Percentiles rank a stretch among this genome's conserved stretches.
Evolutionary conservation across 37 sponge, comb jelly and placozoan species (phyloP).

Genomic region (Geodia barretti): DNA sequence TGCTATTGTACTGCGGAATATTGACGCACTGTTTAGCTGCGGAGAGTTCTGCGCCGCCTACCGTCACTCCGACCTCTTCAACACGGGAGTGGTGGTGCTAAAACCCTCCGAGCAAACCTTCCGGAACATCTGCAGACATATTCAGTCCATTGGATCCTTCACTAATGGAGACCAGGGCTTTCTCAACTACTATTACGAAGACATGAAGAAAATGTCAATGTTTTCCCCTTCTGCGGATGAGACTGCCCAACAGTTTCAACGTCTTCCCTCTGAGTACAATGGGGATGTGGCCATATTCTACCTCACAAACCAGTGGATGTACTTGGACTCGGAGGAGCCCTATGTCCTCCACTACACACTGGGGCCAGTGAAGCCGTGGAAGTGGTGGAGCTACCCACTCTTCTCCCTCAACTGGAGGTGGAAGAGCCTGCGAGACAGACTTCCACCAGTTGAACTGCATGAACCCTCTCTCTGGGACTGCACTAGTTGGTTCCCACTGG

Average conservation of each 20-base stretch:
- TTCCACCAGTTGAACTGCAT: too few species aligned
- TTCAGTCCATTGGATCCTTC: not conserved
- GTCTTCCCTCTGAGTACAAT: slow-evolving; percentile 30
- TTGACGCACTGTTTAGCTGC: slow-evolving; percentile 34
- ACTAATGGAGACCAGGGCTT: slow-evolving; percentile 26
- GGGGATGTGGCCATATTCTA: slow-evolving; percentile 31
- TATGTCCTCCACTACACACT: slow-evolving; percentile 34
- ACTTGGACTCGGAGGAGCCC: not conserved
- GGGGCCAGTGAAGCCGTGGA: slow-evolving; percentile 44
- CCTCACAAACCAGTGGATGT: not conserved
- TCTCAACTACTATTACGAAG: slow-evolving; percentile 13
- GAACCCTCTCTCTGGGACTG: too few species aligned
- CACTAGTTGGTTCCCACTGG: too few species aligned
- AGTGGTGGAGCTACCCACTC: slow-evolving; percentile 30
- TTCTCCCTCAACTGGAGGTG: slow-evolving; percentile 32
- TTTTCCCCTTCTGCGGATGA: not conserved
- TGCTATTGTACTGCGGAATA: slow-evolving; percentile 15
- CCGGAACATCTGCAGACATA: not conserved
- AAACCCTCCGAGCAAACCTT: slow-evolving; percentile 8
- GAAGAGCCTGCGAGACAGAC: slow-evolving; percentile 7
- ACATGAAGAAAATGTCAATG: slow-evolving; percentile 6
- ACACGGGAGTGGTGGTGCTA: slow-evolving; percentile 38
- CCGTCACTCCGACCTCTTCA: slow-evolving; percentile 41
- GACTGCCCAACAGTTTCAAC: not conserved
- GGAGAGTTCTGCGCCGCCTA: slow-evolving; percentile 39